A percentile compares a stretch with the other conserved stretches of the same genome.
Conservation (phyloP, 2,797 vertebrate genomes). For the Micromesistius poutassou region DNA sequence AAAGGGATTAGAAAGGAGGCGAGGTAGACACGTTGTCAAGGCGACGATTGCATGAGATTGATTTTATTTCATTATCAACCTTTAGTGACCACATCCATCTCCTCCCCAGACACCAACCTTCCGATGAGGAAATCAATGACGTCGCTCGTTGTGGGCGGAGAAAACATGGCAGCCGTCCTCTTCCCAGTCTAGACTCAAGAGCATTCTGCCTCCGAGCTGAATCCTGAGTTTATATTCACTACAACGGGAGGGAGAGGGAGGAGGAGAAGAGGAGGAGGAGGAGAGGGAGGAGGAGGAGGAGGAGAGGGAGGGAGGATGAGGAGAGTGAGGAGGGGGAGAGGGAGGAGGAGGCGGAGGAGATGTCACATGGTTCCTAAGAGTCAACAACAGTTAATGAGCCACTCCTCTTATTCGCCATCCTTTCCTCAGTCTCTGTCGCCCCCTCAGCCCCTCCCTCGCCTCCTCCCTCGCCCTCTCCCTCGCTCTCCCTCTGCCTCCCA, state of each 20-base stretch:
- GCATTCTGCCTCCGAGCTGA: conserved; percentile 33
- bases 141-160: neutral
- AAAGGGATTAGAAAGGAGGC: neutral
- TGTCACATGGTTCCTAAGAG: conserved; percentile 26
- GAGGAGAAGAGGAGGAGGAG: neutral
- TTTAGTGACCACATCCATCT: conserved; percentile 27
- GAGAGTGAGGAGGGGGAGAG: conserved; percentile 13
- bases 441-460: too few species aligned
- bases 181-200: conserved; percentile 11
- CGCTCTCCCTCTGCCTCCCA: neutral
- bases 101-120: neutral
- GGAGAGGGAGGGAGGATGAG: conserved; percentile 15
- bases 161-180: neutral
- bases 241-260: conserved; percentile 29
- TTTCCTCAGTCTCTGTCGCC: neutral
- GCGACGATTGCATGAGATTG: conserved; percentile 17
- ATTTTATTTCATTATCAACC: conserved; percentile 28
- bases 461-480: neutral
- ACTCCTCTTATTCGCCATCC: conserved; percentile 30
- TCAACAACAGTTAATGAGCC: conserved; percentile 54
- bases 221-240: conserved; percentile 42
- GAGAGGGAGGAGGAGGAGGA: conserved; percentile 17
- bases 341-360: neutral
- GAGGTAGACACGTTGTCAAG: conserved; percentile 6
- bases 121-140: neutral